Conservation (phyloP, 2,113 vertebrate species). For the human region GRCh38 chr4:81664001-81664500, state of each 20-base stretch:
- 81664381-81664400: slow-evolving; percentile 3
- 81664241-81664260: neutral
- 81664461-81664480: neutral
- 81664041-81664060: neutral
- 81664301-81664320: neutral
- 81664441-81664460: neutral
- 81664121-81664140: neutral
- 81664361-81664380: slow-evolving; percentile 46
- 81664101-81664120: neutral
- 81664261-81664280: neutral
- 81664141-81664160: neutral
- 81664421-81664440: neutral
- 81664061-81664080: neutral
- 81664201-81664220: neutral
- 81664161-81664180: neutral
- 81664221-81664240: neutral
- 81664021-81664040: neutral
- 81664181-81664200: neutral
- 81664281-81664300: neutral
- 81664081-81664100: neutral
- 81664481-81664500: neutral
- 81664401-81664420: neutral
- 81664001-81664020: neutral
- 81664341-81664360: slow-evolving; percentile 44
- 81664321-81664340: slow-evolving; percentile 30